Base-by-base conservation (phyloP, 2,797 vertebrate species). In the Avahi laniger region DNA sequence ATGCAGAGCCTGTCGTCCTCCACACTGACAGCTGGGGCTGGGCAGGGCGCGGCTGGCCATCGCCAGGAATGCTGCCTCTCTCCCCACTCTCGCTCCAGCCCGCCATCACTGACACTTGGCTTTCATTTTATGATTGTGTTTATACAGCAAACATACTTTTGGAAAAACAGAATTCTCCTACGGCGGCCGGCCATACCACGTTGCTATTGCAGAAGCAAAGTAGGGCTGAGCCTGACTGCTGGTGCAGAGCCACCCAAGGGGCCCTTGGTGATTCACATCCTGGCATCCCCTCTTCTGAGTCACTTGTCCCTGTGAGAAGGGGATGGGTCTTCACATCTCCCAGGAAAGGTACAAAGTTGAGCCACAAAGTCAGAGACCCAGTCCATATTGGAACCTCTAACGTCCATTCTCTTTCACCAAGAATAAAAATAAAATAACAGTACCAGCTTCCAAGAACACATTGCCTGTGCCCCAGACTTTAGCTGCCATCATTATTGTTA, bases 61-160 rank as follows among this genome's bases (percentile, higher is more conserved):
- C 13, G 4, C 59, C 17, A 43, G 93, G 57, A 93, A 80, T 10
- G 0, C 89, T 9, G 57, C 72, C 92, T 90, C 35, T 28, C 89
- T 89, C 94, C 48, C 72, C 4, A 2, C 75, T 63, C 79, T 26
- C 3, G 17, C 95, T 92, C 35, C 35, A 35, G 63, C 75, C 93
- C 52, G 2, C 83, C 87, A 76, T 87, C 18, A 0, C 89, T 1
- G 35, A 95, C 94, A 81, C 96, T 97, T 93, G 91, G 97, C 95
- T 97, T 89, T 89, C 88, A 89, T 94, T 96, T 98, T 97, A 96
- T 4, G 52, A 95, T 95, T 93, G 75, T 97, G 97, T 98, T 98
- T 98, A 96, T 95, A 97, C 15, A 97, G 96, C 95, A 97, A 97
- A 96, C 95, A 96, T 94, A 96, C 95, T 98, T 94, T 63, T 83